Evolutionary conservation across 1,140 invertebrate species (phyloP).

Genomic region (Drosophila arawakana): DNA sequence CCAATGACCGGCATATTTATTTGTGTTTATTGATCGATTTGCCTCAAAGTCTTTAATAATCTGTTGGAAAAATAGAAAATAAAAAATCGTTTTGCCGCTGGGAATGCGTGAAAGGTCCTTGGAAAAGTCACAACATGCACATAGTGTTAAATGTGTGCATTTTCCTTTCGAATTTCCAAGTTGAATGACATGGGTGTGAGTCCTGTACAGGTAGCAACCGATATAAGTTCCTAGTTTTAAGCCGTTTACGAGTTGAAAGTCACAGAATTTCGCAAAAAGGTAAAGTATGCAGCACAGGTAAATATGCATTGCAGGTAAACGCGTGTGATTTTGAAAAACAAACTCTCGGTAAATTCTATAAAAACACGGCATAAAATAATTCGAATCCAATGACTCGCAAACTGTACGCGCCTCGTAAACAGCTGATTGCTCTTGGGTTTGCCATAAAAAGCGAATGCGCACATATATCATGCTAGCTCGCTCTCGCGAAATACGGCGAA

Average conservation of each 20-base stretch:
- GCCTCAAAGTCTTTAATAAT: background rate
- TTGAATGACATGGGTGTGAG: constrained; percentile 49
- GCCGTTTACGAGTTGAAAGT: constrained; percentile 78
- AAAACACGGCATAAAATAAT: background rate
- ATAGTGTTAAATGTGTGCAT: no score
- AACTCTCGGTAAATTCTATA: background rate
- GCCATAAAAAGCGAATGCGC: constrained; percentile 63
- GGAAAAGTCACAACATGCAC: constrained; percentile 3
- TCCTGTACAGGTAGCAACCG: constrained; percentile 17
- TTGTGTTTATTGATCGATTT: constrained; percentile 31
- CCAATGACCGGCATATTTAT: constrained; percentile 70
- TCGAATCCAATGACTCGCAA: constrained; percentile 33
- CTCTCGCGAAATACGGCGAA: constrained; percentile 50
- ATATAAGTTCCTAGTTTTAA: constrained; percentile 45
- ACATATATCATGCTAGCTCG: constrained; percentile 42
- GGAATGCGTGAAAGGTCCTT: constrained; percentile 6
- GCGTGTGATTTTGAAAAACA: constrained; percentile 5
- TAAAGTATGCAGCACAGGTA: constrained; percentile 61
- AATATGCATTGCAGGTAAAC: constrained; percentile 49
- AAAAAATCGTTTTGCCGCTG: background rate
- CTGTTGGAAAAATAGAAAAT: no score
- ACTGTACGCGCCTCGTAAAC: constrained; percentile 58
- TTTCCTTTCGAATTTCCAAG: constrained; percentile 2
- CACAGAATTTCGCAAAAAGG: constrained; percentile 57
- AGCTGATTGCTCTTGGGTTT: constrained; percentile 49